phyloP scores from a whole-genome alignment of 2,888 invertebrate species.

The Drosophila yooni region DNA sequence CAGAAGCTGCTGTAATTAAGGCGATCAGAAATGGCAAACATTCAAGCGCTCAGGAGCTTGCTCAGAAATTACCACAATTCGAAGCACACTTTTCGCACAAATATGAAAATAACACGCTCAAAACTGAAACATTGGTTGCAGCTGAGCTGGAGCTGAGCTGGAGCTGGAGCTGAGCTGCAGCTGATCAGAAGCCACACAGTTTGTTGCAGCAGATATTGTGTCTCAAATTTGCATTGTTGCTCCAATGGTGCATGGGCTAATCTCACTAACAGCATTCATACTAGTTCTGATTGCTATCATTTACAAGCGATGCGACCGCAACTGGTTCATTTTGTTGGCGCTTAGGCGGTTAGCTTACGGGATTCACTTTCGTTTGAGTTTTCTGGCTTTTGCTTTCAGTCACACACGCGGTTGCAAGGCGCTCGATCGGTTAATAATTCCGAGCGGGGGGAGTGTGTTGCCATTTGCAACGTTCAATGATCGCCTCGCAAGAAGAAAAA shows the following conservation, averaged over 20 bases:
- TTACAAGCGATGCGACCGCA: slow-evolving; percentile 46
- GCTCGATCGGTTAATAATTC: slow-evolving; percentile 53
- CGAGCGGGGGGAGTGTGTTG: slow-evolving; percentile 40
- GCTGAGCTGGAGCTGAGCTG: not conserved
- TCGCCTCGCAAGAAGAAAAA: slow-evolving; percentile 15
- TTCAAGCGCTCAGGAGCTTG: slow-evolving; percentile 33
- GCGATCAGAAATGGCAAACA: slow-evolving; percentile 42
- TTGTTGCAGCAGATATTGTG: not conserved
- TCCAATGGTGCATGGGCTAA: slow-evolving; percentile 38
- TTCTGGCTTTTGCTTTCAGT: slow-evolving; percentile 68
- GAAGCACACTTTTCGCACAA: slow-evolving; percentile 56
- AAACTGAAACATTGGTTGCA: not conserved
- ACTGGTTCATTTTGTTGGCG: slow-evolving; percentile 40
- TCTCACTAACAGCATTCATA: slow-evolving; percentile 69
- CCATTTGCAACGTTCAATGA: slow-evolving; percentile 55
- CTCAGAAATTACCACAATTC: slow-evolving; percentile 56
- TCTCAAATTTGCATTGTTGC: not conserved
- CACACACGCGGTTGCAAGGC: slow-evolving; percentile 57
- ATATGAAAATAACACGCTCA: slow-evolving; percentile 63
- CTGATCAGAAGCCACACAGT: not conserved
- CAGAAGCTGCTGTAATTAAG: slow-evolving; percentile 60
- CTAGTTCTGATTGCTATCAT: slow-evolving; percentile 78
- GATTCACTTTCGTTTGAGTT: slow-evolving; percentile 70
- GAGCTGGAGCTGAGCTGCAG: not conserved
- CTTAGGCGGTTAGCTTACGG: slow-evolving; percentile 43